These are phyloP conservation scores for Drosophila fungiperda DNA, from an alignment of 2,888 invertebrate genomes.

Conservation along the genomic window DNA sequence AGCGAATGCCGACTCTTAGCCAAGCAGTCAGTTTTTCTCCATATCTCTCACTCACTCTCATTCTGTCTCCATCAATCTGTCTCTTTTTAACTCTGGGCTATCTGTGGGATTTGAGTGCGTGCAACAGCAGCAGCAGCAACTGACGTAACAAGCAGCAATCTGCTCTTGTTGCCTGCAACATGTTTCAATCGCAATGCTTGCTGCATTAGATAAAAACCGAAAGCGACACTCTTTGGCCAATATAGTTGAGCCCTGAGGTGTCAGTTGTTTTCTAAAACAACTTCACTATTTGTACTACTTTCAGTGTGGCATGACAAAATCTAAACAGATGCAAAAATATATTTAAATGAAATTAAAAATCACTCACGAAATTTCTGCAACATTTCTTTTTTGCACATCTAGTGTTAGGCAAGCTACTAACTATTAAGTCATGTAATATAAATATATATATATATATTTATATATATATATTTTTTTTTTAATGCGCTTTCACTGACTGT, in stretches of 20 bases:
- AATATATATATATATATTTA: background rate
- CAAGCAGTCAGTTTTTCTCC: slow-evolving; percentile 50
- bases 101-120: background rate
- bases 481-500: slow-evolving; percentile 5
- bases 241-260: slow-evolving; percentile 6
- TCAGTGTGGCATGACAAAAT: background rate
- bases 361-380: background rate
- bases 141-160: slow-evolving; percentile 36
- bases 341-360: background rate
- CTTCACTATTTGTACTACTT: background rate
- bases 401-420: background rate
- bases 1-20: slow-evolving; percentile 43
- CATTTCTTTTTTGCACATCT: background rate
- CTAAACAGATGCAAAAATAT: background rate
- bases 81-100: background rate
- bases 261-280: background rate
- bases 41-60: too few relatives aligned
- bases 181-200: slow-evolving; percentile 35
- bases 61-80: background rate
- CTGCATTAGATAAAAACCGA: slow-evolving; percentile 42
- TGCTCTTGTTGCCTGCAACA: slow-evolving; percentile 46
- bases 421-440: too few relatives aligned
- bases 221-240: slow-evolving; percentile 21
- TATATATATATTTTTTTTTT: background rate
- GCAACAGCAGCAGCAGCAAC: slow-evolving; percentile 11